Base-by-base conservation (phyloP, 2,888 invertebrate species). In the Junonia oenone region DNA sequence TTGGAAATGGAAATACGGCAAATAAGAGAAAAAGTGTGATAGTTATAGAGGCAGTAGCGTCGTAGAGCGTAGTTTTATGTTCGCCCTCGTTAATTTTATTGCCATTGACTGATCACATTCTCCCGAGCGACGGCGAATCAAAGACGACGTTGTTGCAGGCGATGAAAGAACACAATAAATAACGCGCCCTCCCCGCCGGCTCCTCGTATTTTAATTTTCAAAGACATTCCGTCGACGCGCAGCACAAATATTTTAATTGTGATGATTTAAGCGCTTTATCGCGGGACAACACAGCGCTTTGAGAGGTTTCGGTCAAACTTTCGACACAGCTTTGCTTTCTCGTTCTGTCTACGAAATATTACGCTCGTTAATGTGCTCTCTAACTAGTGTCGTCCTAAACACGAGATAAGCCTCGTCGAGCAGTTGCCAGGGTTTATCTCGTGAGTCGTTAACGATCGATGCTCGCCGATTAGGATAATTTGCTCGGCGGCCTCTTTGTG, bases 181-280 rank as follows among this genome's bases (percentile, higher is more conserved):
- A 73, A 71, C 65, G 26, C 35, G 37, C 27, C 27, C 40, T 53
- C 48, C 33, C 55, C 55, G 43, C 51, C 40, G 51, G 56, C 31
- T 31, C 35, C 29, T 31, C 45, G 63, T 72, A 68, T 76, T 78
- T 73, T 67, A 63, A 76, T 72, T 72, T 69, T 81, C 81, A 81
- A 81, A 81, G 80, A 76, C 70, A 85, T 83, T 78, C 81, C 77
- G 43, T 58, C 61, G 65, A 64, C 66, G 68, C 63, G 61, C 63
- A 59, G 57, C 68, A 66, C 70, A 70, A 69, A 78, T 78, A 73
- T 80, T 83, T 78, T 83, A 81, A 83, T 84, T 81, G 78, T 77
- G 78, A 80, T 80, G 78, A 83, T 83, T 80, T 78, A 81, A 71
- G 66, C 71, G 71, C 65, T 75, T 70, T 65, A 71, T 75, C 61